These are phyloP conservation scores for Panthera uncia DNA, from an alignment of 2,113 vertebrate species.

Conservation along the genomic window DNA sequence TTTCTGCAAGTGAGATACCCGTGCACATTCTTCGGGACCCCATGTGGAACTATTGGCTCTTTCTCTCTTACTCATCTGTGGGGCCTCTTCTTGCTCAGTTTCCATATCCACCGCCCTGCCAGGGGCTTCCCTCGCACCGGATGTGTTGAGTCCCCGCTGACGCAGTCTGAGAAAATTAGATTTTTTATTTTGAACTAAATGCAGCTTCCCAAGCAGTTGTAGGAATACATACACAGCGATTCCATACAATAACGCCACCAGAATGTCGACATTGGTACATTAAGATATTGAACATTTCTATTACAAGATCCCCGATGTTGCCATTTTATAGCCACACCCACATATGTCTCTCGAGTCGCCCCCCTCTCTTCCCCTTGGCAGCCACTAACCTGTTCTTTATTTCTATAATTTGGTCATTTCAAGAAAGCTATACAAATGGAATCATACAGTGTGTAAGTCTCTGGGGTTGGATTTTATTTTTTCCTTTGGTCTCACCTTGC, in stretches of 20 bases:
- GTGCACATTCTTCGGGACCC: not conserved
- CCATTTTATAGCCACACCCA: not conserved
- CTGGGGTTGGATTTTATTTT: not conserved
- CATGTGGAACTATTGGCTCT: not conserved
- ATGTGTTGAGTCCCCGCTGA: not conserved
- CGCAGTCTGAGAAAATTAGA: not conserved
- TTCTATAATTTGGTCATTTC: not conserved
- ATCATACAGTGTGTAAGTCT: not conserved
- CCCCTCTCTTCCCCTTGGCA: not conserved
- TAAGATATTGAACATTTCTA: not conserved
- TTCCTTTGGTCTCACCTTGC: not conserved
- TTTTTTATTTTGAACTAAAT: conserved; percentile 12
- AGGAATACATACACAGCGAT: not conserved
- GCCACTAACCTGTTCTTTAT: not conserved
- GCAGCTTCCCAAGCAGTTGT: not conserved
- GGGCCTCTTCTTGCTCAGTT: not conserved
- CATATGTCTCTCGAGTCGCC: too few species aligned
- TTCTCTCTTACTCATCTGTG: not conserved
- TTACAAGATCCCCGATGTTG: not conserved
- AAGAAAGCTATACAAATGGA: not conserved
- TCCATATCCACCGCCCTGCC: not conserved
- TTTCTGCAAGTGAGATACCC: not conserved
- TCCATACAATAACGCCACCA: not conserved
- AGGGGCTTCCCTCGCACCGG: not conserved
- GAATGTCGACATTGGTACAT: not conserved